A percentile compares a stretch with the other conserved stretches of the same genome.
Evolutionary conservation across 1,140 invertebrate species (phyloP).

Genomic region (Oedothorax gibbosus): DNA sequence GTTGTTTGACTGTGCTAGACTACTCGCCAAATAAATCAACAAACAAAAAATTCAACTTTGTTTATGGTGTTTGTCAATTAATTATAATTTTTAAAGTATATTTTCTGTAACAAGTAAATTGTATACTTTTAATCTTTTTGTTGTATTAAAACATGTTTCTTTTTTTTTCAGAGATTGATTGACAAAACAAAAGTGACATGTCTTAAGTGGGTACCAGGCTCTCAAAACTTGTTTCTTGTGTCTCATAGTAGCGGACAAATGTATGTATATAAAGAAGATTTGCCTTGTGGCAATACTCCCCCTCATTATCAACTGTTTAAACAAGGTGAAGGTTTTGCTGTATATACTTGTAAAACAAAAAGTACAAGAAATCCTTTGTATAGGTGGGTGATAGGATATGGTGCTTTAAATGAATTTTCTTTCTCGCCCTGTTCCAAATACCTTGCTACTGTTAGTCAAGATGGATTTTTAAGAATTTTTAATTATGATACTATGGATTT

Average conservation of each 20-base stretch:
- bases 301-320: constrained; percentile 94
- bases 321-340: constrained; percentile 91
- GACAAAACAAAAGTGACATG: constrained; percentile 99
- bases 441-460: constrained; percentile 93
- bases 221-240: constrained; percentile 91
- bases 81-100: neutral
- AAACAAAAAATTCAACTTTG: constrained; percentile 4
- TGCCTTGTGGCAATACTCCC: constrained; percentile 85
- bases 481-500: constrained; percentile 98
- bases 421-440: constrained; percentile 95
- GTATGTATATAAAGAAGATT: constrained; percentile 97
- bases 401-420: constrained; percentile 94
- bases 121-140: constrained; percentile 61
- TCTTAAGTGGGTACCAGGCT: constrained; percentile 95
- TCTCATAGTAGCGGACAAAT: constrained; percentile 96
- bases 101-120: neutral
- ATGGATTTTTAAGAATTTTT: constrained; percentile 96
- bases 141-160: neutral
- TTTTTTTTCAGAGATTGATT: constrained; percentile 85
- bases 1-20: too few species aligned
- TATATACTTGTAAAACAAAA: constrained; percentile 97
- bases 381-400: constrained; percentile 82
- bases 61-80: constrained; percentile 73
- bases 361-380: constrained; percentile 95
- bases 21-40: too few species aligned